Percentiles rank a stretch among this genome's conserved stretches.
These are phyloP conservation scores for Stegana nigrithorax DNA, from an alignment of 2,888 invertebrate species.

Conservation along the genomic window DNA sequence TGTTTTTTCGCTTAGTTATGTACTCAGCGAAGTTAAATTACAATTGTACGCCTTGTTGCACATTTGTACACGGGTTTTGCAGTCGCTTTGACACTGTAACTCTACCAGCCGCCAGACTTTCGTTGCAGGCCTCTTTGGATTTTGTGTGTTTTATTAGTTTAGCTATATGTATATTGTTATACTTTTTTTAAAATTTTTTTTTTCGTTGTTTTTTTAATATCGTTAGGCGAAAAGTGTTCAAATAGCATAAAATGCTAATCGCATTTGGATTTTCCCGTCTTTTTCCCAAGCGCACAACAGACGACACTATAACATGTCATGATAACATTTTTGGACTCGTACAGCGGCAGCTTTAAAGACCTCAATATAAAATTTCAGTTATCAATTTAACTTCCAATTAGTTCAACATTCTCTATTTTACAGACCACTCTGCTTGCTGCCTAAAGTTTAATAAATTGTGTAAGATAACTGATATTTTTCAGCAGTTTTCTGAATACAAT, in stretches of 20 bases:
- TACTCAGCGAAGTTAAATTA: constrained; percentile 43
- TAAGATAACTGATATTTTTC: too few species aligned
- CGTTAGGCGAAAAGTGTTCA: constrained; percentile 32
- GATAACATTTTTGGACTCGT: too few species aligned
- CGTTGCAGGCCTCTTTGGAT: not conserved
- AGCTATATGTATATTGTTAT: constrained; percentile 28
- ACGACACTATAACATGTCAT: too few species aligned
- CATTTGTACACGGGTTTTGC: constrained; percentile 35
- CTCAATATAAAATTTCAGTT: too few species aligned
- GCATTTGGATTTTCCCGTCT: constrained; percentile 38
- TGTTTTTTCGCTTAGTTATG: not conserved
- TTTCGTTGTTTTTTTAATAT: not conserved
- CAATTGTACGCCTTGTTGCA: constrained; percentile 59
- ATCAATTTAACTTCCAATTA: too few species aligned
- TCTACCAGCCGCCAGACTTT: constrained; percentile 12
- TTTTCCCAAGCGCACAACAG: too few species aligned
- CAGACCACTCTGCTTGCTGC: too few species aligned
- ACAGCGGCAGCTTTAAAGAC: too few species aligned
- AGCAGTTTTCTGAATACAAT: too few species aligned
- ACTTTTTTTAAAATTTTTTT: constrained; percentile 20
- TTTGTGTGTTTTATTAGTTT: not conserved
- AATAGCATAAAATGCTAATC: constrained; percentile 55
- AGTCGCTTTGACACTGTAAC: constrained; percentile 31
- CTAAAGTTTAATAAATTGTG: too few species aligned
- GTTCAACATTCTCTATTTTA: too few species aligned